Conservation (phyloP, 2,888 invertebrate genomes). For the Torymus aiolomorphi region DNA sequence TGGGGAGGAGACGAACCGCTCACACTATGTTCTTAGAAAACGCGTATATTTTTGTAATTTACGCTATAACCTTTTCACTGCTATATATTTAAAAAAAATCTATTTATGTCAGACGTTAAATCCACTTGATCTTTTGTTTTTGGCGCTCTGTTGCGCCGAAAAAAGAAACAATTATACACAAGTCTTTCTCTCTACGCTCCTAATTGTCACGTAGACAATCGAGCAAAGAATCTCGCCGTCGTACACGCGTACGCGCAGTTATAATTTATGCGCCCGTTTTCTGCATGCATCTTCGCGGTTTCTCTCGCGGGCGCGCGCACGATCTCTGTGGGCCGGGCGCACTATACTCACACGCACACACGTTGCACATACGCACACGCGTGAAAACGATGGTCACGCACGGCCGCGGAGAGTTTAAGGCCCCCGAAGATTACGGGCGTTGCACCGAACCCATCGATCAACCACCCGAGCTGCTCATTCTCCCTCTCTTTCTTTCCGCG, state of each 20-base stretch:
- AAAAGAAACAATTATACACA: too few relatives aligned
- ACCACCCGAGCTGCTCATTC: constrained; percentile 41
- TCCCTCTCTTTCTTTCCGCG: neutral
- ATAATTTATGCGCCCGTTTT: constrained; percentile 38
- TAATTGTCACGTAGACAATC: too few relatives aligned
- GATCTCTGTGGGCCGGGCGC: constrained; percentile 6
- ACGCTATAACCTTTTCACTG: too few relatives aligned
- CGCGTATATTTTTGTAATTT: too few relatives aligned
- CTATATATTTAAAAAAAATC: too few relatives aligned
- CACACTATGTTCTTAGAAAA: too few relatives aligned
- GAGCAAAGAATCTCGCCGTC: constrained; percentile 18
- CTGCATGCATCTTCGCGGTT: constrained; percentile 9
- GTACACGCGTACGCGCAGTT: constrained; percentile 37
- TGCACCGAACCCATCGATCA: constrained; percentile 72
- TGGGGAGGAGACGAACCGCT: too few relatives aligned
- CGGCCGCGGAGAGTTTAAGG: constrained; percentile 68
- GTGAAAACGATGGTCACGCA: constrained; percentile 69
- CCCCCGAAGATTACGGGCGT: constrained; percentile 74
- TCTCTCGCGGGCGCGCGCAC: neutral
- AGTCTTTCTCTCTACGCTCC: too few relatives aligned
- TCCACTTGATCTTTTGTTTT: constrained; percentile 18
- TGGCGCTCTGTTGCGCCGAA: too few relatives aligned
- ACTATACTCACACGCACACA: constrained; percentile 34
- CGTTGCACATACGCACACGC: constrained; percentile 29
- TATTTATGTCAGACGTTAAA: too few relatives aligned